Base-by-base conservation (phyloP, 2,888 invertebrate species). In the Phyllotreta striolata region DNA sequence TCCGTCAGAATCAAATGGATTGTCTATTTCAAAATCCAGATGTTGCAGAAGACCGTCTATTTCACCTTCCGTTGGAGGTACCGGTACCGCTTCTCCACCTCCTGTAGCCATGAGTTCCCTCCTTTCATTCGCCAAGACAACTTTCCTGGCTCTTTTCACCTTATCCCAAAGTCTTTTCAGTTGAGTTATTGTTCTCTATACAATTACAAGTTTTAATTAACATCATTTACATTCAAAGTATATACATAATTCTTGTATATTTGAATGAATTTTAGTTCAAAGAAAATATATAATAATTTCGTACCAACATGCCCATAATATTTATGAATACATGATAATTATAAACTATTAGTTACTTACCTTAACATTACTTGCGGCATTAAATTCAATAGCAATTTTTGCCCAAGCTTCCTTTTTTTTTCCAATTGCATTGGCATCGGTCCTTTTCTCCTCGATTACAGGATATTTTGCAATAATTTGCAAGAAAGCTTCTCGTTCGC, bases 121-220 rank as follows among this genome's bases (percentile, higher is more conserved):
- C 56, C 62, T 56, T 56, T 62, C 62, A 47, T 55, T 49, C 4
- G 56, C 62, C 13, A 62, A 51, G 37, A 10, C 43, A 37, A 3
- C 40, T 49, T 62, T 62, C 49, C 62, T 35, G 12, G 7, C 47
- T 39, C 62, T 56, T 41, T 62, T 62, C 34, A 44, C 41, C 40
- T 62, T 62, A 13, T 61, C 61, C 44, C 61, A 61, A 12, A 61
- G 44, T 13, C 61, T 61, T 35, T 61, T 61, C 38, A 61, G 13
- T 44, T 61, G 61, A 34, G 46, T 41, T 7, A 61, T 13, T 52
- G 61, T 43, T 61, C 61, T 61, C 61, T 61, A 43, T 37, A 59
- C n/a, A n/a, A n/a, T n/a, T n/a, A 61, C 52, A 14, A 60, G n/a
- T 40, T 54, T 10, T 24, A 3, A n/a, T 49, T n/a, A n/a, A n/a